Conservation (phyloP, 2,797 vertebrate genomes). For the Gymnoscopelus braueri region DNA sequence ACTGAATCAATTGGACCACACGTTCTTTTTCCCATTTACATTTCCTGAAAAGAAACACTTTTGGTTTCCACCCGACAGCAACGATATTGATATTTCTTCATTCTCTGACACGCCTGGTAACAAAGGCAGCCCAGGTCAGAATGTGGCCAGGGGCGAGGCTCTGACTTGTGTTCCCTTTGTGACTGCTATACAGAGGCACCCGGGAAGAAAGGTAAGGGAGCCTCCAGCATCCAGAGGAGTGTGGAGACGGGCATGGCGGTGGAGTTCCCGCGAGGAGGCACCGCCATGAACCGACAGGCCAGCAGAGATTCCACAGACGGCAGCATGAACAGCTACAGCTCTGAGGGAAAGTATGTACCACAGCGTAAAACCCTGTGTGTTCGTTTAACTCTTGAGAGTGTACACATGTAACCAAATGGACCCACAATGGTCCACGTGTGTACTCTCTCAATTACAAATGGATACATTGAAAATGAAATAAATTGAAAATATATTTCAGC, state of each 20-base stretch:
- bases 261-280: conserved; percentile 87
- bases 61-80: too few species aligned
- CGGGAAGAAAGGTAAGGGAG: conserved; percentile 76
- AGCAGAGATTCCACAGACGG: conserved; percentile 97
- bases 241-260: conserved; percentile 98
- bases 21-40: too few species aligned
- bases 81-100: too few species aligned
- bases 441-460: too few species aligned
- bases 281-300: conserved; percentile 92
- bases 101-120: neutral
- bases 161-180: conserved; percentile 10
- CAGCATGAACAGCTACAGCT: conserved; percentile 98
- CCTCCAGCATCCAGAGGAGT: conserved; percentile 94
- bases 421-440: too few species aligned
- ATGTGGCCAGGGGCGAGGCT: neutral
- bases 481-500: too few species aligned
- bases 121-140: neutral
- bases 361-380: neutral
- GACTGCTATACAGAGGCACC: conserved; percentile 40
- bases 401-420: too few species aligned
- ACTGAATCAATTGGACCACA: too few species aligned
- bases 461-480: too few species aligned
- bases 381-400: neutral
- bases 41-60: too few species aligned
- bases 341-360: conserved; percentile 96